Conservation (phyloP, 2,888 invertebrate genomes). For the Nomada fabriciana region DNA sequence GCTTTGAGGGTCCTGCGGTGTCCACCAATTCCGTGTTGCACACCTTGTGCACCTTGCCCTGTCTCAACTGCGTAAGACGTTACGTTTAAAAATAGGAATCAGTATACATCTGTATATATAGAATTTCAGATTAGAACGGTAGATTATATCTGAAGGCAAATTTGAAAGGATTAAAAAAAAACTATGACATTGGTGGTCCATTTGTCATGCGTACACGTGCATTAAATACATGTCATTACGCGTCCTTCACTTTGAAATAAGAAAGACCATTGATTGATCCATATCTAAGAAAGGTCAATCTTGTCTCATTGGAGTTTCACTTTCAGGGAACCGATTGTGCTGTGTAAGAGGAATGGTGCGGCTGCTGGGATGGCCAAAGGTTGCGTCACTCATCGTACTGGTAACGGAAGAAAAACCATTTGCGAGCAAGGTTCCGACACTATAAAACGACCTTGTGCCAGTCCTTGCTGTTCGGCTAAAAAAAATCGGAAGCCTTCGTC, state of each 20-base stretch:
- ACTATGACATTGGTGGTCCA: neutral
- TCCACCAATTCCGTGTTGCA: conserved; percentile 73
- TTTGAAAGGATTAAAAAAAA: neutral
- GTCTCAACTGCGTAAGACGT: conserved; percentile 42
- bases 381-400: conserved; percentile 28
- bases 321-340: conserved; percentile 43
- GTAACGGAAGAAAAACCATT: conserved; percentile 5
- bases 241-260: conserved; percentile 22
- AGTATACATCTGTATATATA: neutral
- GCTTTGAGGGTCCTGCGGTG: conserved; percentile 78
- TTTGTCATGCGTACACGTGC: neutral
- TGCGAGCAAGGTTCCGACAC: conserved; percentile 19
- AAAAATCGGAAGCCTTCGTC: conserved; percentile 48
- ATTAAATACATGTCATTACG: neutral
- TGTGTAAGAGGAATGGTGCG: conserved; percentile 32
- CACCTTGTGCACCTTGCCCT: conserved; percentile 72
- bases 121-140: neutral
- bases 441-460: conserved; percentile 50
- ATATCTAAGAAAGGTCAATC: conserved; percentile 30
- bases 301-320: conserved; percentile 47
- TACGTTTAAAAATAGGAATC: neutral
- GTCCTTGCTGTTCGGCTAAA: conserved; percentile 47
- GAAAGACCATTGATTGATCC: conserved; percentile 25
- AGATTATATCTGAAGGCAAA: neutral
- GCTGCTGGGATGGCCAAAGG: neutral